Percentiles rank a stretch among this genome's conserved stretches.
phyloP scores from a whole-genome alignment of 2,888 invertebrate species.

The Chymomyza amoena region DNA sequence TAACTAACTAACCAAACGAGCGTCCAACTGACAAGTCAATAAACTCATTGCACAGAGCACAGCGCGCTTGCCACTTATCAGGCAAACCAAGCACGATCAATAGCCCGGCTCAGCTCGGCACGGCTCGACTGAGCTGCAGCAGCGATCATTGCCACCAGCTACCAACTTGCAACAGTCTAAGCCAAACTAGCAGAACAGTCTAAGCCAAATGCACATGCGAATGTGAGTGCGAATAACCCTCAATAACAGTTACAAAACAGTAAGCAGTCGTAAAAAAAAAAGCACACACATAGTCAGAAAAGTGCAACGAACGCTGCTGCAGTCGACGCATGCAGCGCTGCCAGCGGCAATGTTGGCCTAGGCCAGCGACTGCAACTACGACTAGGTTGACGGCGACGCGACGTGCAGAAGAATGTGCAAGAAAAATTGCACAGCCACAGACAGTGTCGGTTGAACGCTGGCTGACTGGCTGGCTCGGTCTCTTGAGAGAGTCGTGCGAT shows the following conservation, averaged over 20 bases:
- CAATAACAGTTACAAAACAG: constrained; percentile 74
- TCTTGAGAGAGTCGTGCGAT: constrained; percentile 17
- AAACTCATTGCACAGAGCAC: constrained; percentile 55
- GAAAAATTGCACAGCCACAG: constrained; percentile 56
- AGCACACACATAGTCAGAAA: not conserved
- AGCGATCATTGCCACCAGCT: constrained; percentile 57
- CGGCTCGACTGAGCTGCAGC: constrained; percentile 13
- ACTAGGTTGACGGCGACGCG: constrained; percentile 23
- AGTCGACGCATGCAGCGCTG: constrained; percentile 37
- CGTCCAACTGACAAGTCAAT: constrained; percentile 59
- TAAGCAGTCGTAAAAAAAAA: constrained; percentile 52
- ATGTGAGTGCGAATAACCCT: constrained; percentile 66
- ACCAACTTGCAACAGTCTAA: constrained; percentile 21
- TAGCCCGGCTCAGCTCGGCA: not conserved
- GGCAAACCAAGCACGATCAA: constrained; percentile 69
- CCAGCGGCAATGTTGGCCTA: constrained; percentile 4
- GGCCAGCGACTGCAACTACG: not conserved
- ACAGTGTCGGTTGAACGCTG: not conserved
- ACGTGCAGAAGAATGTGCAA: constrained; percentile 55
- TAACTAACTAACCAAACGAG: not conserved
- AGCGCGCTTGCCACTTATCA: constrained; percentile 53
- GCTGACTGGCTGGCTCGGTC: not conserved
- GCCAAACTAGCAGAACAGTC: not conserved
- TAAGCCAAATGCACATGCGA: constrained; percentile 25
- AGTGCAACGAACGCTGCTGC: constrained; percentile 36